Evolutionary conservation across 2,797 vertebrate species (phyloP), one percentile per base, ranked within the genome.

Genomic region (Sebastes hubbsi): DNA sequence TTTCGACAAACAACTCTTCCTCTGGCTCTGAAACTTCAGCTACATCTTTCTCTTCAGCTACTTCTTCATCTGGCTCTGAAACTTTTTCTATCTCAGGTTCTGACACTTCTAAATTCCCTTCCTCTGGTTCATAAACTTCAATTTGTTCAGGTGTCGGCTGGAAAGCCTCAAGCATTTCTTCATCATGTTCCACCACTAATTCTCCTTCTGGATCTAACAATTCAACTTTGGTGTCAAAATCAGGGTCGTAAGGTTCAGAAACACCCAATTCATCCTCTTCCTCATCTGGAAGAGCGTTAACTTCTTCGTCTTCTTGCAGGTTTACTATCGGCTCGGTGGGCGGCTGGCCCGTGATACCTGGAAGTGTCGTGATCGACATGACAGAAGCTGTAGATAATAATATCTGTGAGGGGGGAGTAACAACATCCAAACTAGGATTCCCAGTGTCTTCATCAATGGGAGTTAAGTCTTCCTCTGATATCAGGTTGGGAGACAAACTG

Each of bases 291-390:
- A 91, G 84, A 60, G 64, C 36, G 0, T 94, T 91, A 6, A 42
- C 20, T 8, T 90, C 80, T 34, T 91, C 66, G 0, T 84, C 83
- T n/a, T 86, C 71, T 9, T 60, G 42, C 25, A 72, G 63, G 13
- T n/a, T 38, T 11, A 6, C 11, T 10, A 66, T 56, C 4, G 77
- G 42, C 68, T 87, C 78, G 5, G 93, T 92, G 12, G 91, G 78
- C 5, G 88, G 83, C 74, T 95, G 93, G n/a, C 80, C 82, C 1
- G 91, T 94, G 75, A 94, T n/a, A 20, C 70, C 74, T 5, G 91
- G 75, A 3, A 89, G 77, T 1, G 88, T 91, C 0, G 88, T 92
- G 8, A 88, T 20, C 16, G 72, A 38, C 36, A 4, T 13, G 36
- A 38, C 30, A 20, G 80, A 2, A 32, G 68, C 59, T 3, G 90